Evolutionary conservation across 2,888 invertebrate species (phyloP), one percentile per base, ranked within the genome.

Genomic region (Caenorhabditis uteleia): DNA sequence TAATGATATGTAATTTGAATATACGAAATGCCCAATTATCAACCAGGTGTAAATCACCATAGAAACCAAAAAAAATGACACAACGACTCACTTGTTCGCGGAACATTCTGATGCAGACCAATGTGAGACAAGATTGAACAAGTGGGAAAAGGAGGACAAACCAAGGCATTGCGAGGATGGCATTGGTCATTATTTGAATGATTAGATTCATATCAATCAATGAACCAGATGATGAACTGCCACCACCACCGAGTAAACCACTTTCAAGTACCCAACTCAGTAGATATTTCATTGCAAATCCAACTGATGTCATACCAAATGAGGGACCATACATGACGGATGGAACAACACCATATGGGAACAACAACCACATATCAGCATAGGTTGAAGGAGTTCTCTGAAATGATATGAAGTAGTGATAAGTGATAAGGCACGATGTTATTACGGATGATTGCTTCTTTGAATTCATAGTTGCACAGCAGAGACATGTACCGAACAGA

Each of bases 101-200:
- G 56, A 59, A 72, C 50, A 57, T 64, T 29, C 60, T 46, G 27
- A 72, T 34, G 40, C 72, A 72, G 23, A 69, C 51, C 29, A 72
- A 31, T n/a, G 69, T 56, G 10, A 72, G 36, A 45, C 67, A 16
- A 20, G 57, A 54, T 38, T 72, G 67, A 39, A 72, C 72, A 40
- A 72, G n/a, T 2, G 72, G 72, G 56, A 72, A 69, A 43, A 67
- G 54, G 14, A 72, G 58, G n/a, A 72, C 67, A 44, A 72, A 69
- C 68, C 69, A 72, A 3, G 72, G 72, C 56, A 72, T 61, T 1
- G 68, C 67, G 14, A 66, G 44, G 39, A 72, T 54, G 7, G 72
- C 57, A 21, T 57, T 51, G 3, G 61, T 66, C 49, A 61, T 61
- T 4, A 71, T 33, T 45, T 71, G 57, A 54, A 71, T 51, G 50